Evolutionary conservation across 2,888 invertebrate genomes (phyloP).

Genomic region (Parochlus steinenii): DNA sequence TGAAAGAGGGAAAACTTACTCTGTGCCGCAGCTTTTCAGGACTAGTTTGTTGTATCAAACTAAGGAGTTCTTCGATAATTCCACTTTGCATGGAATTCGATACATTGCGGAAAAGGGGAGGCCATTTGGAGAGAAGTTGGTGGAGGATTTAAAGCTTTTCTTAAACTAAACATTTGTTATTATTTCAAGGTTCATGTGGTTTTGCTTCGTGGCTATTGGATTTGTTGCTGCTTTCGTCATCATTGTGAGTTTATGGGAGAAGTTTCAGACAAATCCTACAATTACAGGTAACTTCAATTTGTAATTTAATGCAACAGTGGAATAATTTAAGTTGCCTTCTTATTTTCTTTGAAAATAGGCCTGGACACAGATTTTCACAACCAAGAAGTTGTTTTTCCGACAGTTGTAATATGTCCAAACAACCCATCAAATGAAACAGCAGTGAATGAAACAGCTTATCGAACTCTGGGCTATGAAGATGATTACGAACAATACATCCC

Average conservation of each 20-base stretch:
- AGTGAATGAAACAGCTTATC: constrained; percentile 2
- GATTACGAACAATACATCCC: constrained; percentile 4
- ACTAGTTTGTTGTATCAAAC: constrained; percentile 54
- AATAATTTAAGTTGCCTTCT: too few species aligned
- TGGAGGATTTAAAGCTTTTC: constrained; percentile 14
- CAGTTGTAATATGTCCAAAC: constrained; percentile 46
- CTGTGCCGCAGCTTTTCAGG: too few species aligned
- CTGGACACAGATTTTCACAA: constrained; percentile 67
- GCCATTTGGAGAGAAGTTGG: constrained; percentile 60
- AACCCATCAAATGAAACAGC: constrained; percentile 31
- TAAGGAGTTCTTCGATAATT: constrained; percentile 57
- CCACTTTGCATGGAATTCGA: constrained; percentile 60
- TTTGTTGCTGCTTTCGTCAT: constrained; percentile 55
- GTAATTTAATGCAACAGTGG: too few species aligned
- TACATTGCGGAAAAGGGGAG: constrained; percentile 60
- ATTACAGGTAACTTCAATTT: constrained; percentile 39
- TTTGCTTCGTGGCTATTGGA: constrained; percentile 51
- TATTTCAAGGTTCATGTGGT: constrained; percentile 56
- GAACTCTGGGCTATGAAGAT: neutral
- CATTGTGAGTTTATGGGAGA: constrained; percentile 62
- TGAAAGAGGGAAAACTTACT: too few species aligned
- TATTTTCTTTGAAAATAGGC: too few species aligned
- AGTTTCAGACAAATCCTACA: constrained; percentile 70
- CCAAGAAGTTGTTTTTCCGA: constrained; percentile 62
- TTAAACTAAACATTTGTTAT: constrained; percentile 6